phyloP scores from a whole-genome alignment of 2,888 invertebrate genomes.

The Chalcis sispes region DNA sequence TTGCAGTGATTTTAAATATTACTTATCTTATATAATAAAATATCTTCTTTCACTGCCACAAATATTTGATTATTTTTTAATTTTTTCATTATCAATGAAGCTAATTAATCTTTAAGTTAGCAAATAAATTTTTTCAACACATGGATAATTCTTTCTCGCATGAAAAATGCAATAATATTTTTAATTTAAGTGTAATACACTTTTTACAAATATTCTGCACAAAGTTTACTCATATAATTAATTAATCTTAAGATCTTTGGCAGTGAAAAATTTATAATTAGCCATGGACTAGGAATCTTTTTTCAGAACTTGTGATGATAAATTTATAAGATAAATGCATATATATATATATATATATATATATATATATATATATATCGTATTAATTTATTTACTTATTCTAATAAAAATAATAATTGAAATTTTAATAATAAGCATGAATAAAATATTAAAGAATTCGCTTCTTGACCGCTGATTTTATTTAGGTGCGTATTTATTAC shows the following conservation, averaged over 20 bases:
- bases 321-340: constrained; percentile 38
- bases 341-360: constrained; percentile 3
- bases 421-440: constrained; percentile 20
- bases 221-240: constrained; percentile 43
- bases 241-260: constrained; percentile 38
- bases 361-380: constrained; percentile 4
- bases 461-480: constrained; percentile 24
- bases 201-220: constrained; percentile 41
- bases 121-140: constrained; percentile 26
- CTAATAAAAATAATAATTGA: constrained; percentile 22
- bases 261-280: constrained; percentile 46
- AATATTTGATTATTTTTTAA: constrained; percentile 43
- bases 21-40: constrained; percentile 30
- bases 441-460: constrained; percentile 21
- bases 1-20: constrained; percentile 43
- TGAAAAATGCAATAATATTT: constrained; percentile 42
- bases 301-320: constrained; percentile 33
- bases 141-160: constrained; percentile 30
- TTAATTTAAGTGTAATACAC: constrained; percentile 31
- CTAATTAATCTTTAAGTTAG: too few species aligned
- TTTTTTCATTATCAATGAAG: constrained; percentile 23
- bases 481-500: constrained; percentile 46
- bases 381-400: constrained; percentile 31
- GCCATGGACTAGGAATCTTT: constrained; percentile 26
- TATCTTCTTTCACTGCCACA: constrained; percentile 57